These are phyloP conservation scores for Camponotus fellah DNA, from an alignment of 2,888 invertebrate genomes.

Conservation along the genomic window DNA sequence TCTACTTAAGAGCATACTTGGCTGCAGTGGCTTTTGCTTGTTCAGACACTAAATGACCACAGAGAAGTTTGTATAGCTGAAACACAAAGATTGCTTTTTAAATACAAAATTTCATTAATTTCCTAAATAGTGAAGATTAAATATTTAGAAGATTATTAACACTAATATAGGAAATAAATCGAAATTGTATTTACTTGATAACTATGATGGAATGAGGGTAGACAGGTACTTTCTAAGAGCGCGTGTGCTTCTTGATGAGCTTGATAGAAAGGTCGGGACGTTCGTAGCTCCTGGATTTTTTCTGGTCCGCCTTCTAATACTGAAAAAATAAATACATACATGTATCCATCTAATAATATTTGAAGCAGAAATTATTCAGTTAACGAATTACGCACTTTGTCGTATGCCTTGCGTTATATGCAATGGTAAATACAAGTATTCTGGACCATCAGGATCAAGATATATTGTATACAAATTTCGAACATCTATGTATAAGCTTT, in stretches of 20 bases:
- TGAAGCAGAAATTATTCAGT: background rate
- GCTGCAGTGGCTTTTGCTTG: slow-evolving; percentile 87
- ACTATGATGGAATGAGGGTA: slow-evolving; percentile 93
- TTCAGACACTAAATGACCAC: slow-evolving; percentile 89
- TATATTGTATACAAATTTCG: slow-evolving; percentile 90
- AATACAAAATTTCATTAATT: slow-evolving; percentile 2
- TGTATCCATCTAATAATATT: background rate
- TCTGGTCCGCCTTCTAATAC: slow-evolving; percentile 89
- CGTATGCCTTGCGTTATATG: slow-evolving; percentile 82
- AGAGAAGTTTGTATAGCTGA: slow-evolving; percentile 91
- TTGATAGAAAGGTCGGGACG: slow-evolving; percentile 92
- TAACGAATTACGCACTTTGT: slow-evolving; percentile 74
- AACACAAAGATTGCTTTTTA: slow-evolving; percentile 72
- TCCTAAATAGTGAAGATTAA: background rate
- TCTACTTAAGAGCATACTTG: slow-evolving; percentile 80
- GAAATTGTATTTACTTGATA: slow-evolving; percentile 89
- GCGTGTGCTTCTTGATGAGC: slow-evolving; percentile 93
- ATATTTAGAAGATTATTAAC: background rate
- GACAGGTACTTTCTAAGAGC: slow-evolving; percentile 90
- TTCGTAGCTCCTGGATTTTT: slow-evolving; percentile 91
- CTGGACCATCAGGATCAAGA: slow-evolving; percentile 88
- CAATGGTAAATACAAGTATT: slow-evolving; percentile 85
- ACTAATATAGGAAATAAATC: background rate
- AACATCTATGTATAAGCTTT: slow-evolving; percentile 89
- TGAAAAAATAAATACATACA: slow-evolving; percentile 68